Evolutionary conservation across 2,888 invertebrate species (phyloP).

Genomic region (Falcaria lacertinaria): DNA sequence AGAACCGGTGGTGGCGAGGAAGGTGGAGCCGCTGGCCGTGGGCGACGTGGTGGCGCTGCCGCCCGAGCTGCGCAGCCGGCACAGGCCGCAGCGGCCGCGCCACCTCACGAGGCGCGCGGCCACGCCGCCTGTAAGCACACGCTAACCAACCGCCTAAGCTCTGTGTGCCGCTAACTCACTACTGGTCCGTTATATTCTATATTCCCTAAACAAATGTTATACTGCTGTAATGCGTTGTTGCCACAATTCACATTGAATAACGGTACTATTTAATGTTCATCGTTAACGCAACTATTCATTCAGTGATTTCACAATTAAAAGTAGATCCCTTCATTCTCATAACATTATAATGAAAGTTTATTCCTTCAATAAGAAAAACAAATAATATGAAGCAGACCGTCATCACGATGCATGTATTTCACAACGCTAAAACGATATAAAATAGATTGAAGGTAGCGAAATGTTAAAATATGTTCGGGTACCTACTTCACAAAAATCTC

Average conservation of each 20-base stretch:
- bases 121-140: conserved; percentile 79
- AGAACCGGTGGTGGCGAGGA: conserved; percentile 33
- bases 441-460: not conserved
- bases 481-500: not conserved
- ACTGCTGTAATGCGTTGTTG: not conserved
- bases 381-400: not conserved
- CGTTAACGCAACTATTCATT: conserved; percentile 1
- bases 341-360: not conserved
- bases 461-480: conserved; percentile 4
- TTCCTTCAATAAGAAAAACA: not conserved
- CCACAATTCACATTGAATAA: not conserved
- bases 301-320: not conserved
- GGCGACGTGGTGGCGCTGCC: conserved; percentile 67
- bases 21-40: conserved; percentile 55
- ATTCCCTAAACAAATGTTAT: conserved; percentile 28
- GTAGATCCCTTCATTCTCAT: not conserved
- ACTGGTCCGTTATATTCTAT: conserved; percentile 65
- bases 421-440: not conserved
- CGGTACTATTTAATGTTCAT: not conserved
- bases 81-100: conserved; percentile 59
- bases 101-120: conserved; percentile 76
- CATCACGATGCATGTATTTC: not conserved
- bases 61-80: conserved; percentile 68
- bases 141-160: conserved; percentile 68
- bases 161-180: conserved; percentile 71